Base-by-base conservation (phyloP, 2,797 vertebrate species). In the Cossypha heuglini region DNA sequence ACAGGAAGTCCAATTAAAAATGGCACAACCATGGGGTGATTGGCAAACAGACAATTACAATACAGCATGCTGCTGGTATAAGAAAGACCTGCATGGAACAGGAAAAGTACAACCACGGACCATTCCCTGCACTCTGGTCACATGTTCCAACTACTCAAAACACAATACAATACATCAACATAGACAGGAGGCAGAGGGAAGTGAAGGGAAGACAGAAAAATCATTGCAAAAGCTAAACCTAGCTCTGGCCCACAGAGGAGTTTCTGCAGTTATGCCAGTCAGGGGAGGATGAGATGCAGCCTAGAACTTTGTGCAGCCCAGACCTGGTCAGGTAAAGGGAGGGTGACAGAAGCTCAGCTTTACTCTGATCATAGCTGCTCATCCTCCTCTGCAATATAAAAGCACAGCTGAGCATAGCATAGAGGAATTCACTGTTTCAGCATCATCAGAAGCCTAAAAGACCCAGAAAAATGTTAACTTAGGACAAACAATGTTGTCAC, bases 361-460 rank as follows among this genome's bases (percentile, higher is more conserved):
- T 48, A 58, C 38, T 63, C 35, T 84, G 33, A 58, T 45, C 22
- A 49, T 1, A 80, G 33, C 49, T 88, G 38, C 52, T 81, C 58
- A 45, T 31, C 40, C 49, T 90, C 31, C 62, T 38, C 78, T 94
- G 75, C 31, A 63, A 26, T 17, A 26, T 6, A 29, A 79, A 75
- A 86, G 40, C 68, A 71, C 5, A 6, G 0, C 0, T 37, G 64
- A 71, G 40, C 48, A 25, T 0, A 74, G 66, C 37, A 64, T 0
- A 52, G 61, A 89, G 54, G 28, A 91, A 88, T 86, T 68, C 37
- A 67, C 37, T 84, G 31, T 46, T 93, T 59, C 69, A 67, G 43
- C 73, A 77, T 4, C 46, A 82, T 45, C 16, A 74, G 61, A 67
- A 83, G 22, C 24, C 28, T 20, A 46, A 37, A 80, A 46, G 37